Conservation (phyloP, 2,113 vertebrate genomes). For the Bufo gargarizans region DNA sequence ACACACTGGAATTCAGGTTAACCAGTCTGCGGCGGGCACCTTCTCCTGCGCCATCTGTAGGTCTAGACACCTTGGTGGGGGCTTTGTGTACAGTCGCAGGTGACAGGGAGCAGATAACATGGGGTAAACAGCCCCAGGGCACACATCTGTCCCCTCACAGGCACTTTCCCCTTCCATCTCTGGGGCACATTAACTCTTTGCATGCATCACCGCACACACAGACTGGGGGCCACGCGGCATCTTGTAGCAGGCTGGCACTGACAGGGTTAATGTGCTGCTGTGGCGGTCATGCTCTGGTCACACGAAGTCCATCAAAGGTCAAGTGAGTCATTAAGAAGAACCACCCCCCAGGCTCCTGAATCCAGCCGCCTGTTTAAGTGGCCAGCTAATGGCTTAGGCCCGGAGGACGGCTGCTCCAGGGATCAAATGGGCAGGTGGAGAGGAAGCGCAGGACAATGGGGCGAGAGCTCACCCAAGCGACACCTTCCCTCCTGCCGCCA, state of each 20-base stretch:
- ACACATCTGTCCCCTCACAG: background rate
- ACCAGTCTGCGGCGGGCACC: background rate
- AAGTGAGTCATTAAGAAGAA: constrained; percentile 69
- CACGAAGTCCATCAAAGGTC: constrained; percentile 67
- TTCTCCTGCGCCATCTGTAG: background rate
- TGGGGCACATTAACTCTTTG: background rate
- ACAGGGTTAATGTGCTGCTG: background rate
- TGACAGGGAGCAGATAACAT: background rate
- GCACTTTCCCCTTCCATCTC: background rate
- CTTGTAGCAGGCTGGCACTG: too few relatives aligned
- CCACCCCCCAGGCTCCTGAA: constrained; percentile 58
- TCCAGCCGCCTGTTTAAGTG: constrained; percentile 14
- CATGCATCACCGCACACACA: background rate
- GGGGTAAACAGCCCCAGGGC: constrained; percentile 13
- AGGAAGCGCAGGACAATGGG: constrained; percentile 19
- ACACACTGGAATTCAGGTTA: background rate
- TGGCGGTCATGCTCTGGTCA: background rate
- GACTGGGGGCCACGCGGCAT: too few relatives aligned
- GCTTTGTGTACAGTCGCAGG: background rate
- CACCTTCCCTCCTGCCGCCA: constrained; percentile 31
- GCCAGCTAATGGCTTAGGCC: constrained; percentile 69
- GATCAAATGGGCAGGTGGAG: constrained; percentile 68
- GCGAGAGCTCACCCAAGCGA: background rate
- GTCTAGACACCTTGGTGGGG: constrained; percentile 20
- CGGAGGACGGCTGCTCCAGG: constrained; percentile 48